Evolutionary conservation across 2,888 invertebrate genomes (phyloP), one percentile per base, ranked within the genome.

Genomic region (Leptarthrus brevirostris): DNA sequence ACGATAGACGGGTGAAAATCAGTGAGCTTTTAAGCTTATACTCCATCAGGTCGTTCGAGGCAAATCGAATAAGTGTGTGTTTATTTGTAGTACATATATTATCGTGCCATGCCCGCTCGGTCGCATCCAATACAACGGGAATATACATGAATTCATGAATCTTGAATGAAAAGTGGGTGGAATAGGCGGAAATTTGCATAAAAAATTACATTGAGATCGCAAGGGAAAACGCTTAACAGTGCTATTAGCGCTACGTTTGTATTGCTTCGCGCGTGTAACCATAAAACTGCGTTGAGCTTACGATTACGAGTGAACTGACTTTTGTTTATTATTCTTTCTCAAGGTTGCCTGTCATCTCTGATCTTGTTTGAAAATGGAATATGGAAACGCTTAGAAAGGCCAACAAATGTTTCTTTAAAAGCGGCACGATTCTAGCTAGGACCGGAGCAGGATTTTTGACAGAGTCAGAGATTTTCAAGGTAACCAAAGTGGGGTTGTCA

Each of bases 81-180:
- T 30, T 30, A 8, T 5, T 8, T 30, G 30, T 30, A n/a, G n/a
- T n/a, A n/a, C n/a, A n/a, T n/a, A n/a, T n/a, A n/a, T n/a, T n/a
- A n/a, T n/a, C n/a, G 30, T 30, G 30, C 30, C 8, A 8, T 30
- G 30, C 30, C 30, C 8, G 30, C 30, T 30, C 30, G n/a, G n/a
- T n/a, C n/a, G n/a, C n/a, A n/a, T n/a, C n/a, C n/a, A n/a, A 30
- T 8, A 30, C 30, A 30, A 30, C 30, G 78, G 78, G 78, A 79
- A 77, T 76, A 76, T 79, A 80, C 79, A 78, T 79, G 16, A 58
- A 20, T 53, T 18, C 58, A 30, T 26, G 58, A 70, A 53, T 72
- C 40, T 56, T 49, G 49, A 74, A 47, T 64, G 74, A 52, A 49
- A 81, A 79, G 79, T 76, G 77, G 74, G 64, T 53, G 64, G 47